Base-by-base conservation (phyloP, 2,113 vertebrate species). In the Tretioscincus oriximinensis region DNA sequence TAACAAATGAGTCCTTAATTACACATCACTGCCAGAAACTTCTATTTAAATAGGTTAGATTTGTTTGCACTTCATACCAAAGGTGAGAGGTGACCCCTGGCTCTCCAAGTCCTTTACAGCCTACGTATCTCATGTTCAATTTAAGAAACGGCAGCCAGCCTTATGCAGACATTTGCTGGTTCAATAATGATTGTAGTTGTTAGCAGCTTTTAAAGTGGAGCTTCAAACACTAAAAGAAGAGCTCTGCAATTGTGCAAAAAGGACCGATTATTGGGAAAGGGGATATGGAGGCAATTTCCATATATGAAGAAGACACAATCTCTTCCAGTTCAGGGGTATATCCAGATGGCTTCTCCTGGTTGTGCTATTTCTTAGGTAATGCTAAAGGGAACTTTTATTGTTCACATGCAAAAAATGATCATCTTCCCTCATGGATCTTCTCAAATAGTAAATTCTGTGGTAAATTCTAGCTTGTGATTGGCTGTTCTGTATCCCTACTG, bases 11-110 rank as follows among this genome's bases (percentile, higher is more conserved):
- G 31, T 41, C 64, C 20, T 60, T 76, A 81, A 76, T 81, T 76
- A 76, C 49, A 58, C 26, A 68, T 31, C 29, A 47, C 4, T 45
- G 10, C 49, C 73, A 60, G 26, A 66, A 81, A 81, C 51, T 66
- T 7, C 28, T 73, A 21, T 28, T 35, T 45, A 22, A 68, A 69
- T 75, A 60, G 64, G 49, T 58, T 81, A 75, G 31, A 45, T 47
- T 68, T 81, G 49, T 29, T 81, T 75, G 64, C 49, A 24, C 64
- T 74, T 75, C 31, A 74, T 58, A 67, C 47, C 31, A 81, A 81
- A 81, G 49, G 49, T 81, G 64, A 41, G 31, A 74, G 26, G 21
- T 45, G 24, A 54, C 49, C 80, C 49, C 7, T 60, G 24, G 49
- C 47, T 58, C 31, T 29, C 54, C 29, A 45, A 10, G 63, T 61